These are phyloP conservation scores for Tiliacea aurago DNA, from an alignment of 2,888 invertebrate genomes.

Conservation along the genomic window DNA sequence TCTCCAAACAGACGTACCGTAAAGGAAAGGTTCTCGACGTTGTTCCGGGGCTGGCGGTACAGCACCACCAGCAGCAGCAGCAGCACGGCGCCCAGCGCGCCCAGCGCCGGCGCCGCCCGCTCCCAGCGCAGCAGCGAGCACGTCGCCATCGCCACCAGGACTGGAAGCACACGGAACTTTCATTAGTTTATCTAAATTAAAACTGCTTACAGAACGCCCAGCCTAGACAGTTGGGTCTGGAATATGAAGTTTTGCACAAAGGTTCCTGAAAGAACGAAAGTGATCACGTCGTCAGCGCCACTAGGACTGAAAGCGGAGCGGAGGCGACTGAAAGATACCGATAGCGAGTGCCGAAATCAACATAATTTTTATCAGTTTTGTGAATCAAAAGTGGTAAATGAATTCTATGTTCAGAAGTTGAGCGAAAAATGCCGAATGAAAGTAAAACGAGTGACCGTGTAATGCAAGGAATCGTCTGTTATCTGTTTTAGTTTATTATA, in stretches of 20 bases:
- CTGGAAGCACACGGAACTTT: conserved; percentile 76
- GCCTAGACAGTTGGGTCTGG: neutral
- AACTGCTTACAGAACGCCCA: neutral
- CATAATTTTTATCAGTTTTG: too few relatives aligned
- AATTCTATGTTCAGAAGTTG: too few relatives aligned
- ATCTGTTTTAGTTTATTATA: too few relatives aligned
- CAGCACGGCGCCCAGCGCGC: conserved; percentile 87
- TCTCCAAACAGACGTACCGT: conserved; percentile 87
- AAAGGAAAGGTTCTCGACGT: conserved; percentile 91
- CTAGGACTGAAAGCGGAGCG: too few relatives aligned
- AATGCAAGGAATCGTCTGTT: too few relatives aligned
- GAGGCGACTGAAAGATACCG: too few relatives aligned
- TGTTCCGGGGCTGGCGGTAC: conserved; percentile 92
- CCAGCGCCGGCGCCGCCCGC: conserved; percentile 82
- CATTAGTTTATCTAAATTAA: neutral
- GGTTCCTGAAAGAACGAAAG: neutral
- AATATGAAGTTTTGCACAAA: neutral
- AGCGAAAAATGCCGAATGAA: too few relatives aligned
- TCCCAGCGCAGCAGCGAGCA: conserved; percentile 86
- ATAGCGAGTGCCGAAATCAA: too few relatives aligned
- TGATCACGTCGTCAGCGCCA: too few relatives aligned
- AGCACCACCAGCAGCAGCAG: conserved; percentile 91
- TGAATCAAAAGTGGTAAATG: too few relatives aligned
- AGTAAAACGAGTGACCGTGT: too few relatives aligned
- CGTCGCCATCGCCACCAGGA: conserved; percentile 89